Conservation (phyloP, 2,888 invertebrate species). For the Alloplasta piceator region DNA sequence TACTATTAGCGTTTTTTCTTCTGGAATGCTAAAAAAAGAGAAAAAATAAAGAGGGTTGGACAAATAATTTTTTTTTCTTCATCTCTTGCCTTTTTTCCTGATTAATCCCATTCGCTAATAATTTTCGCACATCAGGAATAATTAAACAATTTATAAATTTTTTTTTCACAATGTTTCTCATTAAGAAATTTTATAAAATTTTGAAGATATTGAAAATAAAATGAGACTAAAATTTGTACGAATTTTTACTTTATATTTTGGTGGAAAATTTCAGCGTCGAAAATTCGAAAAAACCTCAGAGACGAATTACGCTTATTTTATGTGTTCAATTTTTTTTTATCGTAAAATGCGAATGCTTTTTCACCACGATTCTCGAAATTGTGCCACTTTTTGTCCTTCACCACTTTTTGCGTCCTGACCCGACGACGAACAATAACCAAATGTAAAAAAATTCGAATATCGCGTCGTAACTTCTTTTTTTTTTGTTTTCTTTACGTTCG, state of each 20-base stretch:
- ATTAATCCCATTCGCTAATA: slow-evolving; percentile 37
- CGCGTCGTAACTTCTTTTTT: slow-evolving; percentile 61
- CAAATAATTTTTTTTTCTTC: slow-evolving; percentile 5
- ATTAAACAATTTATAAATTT: slow-evolving; percentile 3
- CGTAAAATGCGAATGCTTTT: background rate
- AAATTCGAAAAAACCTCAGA: too few species aligned
- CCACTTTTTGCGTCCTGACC: background rate
- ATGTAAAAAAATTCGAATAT: slow-evolving; percentile 66
- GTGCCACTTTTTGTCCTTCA: background rate
- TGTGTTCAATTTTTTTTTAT: too few species aligned
- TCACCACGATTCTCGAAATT: slow-evolving; percentile 33
- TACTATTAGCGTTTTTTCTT: slow-evolving; percentile 43
- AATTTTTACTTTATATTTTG: too few species aligned
- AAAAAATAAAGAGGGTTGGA: slow-evolving; percentile 21
- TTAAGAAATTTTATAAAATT: too few species aligned
- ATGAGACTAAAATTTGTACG: too few species aligned
- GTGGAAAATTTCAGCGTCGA: too few species aligned
- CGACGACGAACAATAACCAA: slow-evolving; percentile 14
- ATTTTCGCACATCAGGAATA: slow-evolving; percentile 36
- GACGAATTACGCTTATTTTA: too few species aligned
- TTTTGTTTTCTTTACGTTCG: slow-evolving; percentile 32
- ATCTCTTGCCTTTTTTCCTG: slow-evolving; percentile 21
- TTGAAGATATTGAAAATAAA: too few species aligned
- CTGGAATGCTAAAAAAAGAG: slow-evolving; percentile 27
- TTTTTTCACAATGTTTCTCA: too few species aligned